Evolutionary conservation across 2,888 invertebrate species (phyloP).

Genomic region (Drosophila acutilabella): DNA sequence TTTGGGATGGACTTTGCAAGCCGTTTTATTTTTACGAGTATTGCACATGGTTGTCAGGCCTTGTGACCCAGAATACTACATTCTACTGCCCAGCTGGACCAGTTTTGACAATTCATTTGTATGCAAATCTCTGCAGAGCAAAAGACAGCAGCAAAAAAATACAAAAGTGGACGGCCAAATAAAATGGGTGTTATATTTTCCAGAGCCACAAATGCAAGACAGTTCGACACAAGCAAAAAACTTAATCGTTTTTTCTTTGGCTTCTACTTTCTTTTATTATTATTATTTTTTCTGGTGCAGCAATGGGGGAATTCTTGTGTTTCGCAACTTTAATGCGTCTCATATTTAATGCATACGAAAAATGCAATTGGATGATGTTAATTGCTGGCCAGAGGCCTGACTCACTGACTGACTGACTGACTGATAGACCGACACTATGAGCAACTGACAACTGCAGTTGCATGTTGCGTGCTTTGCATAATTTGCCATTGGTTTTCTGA

Average conservation of each 20-base stretch:
- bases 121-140: slow-evolving; percentile 78
- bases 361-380: slow-evolving; percentile 47
- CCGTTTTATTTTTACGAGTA: slow-evolving; percentile 62
- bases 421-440: slow-evolving; percentile 13
- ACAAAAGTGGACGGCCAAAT: neutral
- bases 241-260: slow-evolving; percentile 52
- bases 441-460: slow-evolving; percentile 27
- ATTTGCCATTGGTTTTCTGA: slow-evolving; percentile 22
- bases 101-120: slow-evolving; percentile 81
- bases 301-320: slow-evolving; percentile 21
- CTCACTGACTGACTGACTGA: slow-evolving; percentile 14
- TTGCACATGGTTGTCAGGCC: slow-evolving; percentile 50
- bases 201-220: slow-evolving; percentile 31
- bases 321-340: slow-evolving; percentile 16
- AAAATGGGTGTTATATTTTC: slow-evolving; percentile 45
- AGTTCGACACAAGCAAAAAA: slow-evolving; percentile 20
- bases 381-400: slow-evolving; percentile 26
- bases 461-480: slow-evolving; percentile 40
- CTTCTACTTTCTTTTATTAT: slow-evolving; percentile 9
- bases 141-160: slow-evolving; percentile 45
- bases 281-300: slow-evolving; percentile 24
- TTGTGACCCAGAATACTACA: slow-evolving; percentile 25
- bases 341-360: slow-evolving; percentile 45
- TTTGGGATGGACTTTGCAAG: slow-evolving; percentile 17
- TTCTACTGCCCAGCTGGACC: slow-evolving; percentile 39